Conservation (phyloP, 2,888 invertebrate species). For the Patella caerulea region DNA sequence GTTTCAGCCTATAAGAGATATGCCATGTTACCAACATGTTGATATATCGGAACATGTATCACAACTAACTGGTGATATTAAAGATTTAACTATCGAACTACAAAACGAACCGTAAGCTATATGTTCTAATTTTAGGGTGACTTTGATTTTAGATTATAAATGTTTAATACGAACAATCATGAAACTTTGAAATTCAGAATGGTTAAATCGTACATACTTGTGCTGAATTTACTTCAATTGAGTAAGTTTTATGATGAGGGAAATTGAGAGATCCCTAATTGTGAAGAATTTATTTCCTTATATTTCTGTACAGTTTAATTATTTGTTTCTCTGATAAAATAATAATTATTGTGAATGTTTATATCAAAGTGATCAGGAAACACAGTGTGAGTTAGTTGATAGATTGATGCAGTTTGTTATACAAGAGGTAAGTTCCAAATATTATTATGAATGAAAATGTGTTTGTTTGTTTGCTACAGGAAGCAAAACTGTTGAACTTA, state of each 20-base stretch:
- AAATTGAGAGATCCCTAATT: no score
- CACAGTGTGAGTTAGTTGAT: conserved; percentile 79
- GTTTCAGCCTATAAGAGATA: conserved; percentile 66
- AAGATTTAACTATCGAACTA: conserved; percentile 75
- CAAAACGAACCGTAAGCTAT: conserved; percentile 76
- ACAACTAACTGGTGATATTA: conserved; percentile 76
- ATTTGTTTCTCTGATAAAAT: no score
- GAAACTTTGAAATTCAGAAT: no score
- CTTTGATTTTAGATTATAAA: no score
- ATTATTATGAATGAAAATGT: no score
- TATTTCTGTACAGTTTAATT: no score
- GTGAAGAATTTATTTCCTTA: no score
- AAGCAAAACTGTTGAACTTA: no score
- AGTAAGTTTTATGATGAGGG: background rate
- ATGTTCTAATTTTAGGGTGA: background rate
- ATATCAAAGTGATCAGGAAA: conserved; percentile 69
- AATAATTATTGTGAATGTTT: background rate
- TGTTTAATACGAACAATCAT: no score
- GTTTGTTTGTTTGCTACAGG: no score
- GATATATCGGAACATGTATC: conserved; percentile 71
- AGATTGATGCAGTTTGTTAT: conserved; percentile 78
- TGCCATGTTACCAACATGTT: conserved; percentile 57
- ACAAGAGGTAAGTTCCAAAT: conserved; percentile 53
- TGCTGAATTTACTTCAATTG: no score
- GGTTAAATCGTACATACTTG: no score